Conservation (phyloP, 2,113 vertebrate genomes). For the Microcebus murinus region DNA sequence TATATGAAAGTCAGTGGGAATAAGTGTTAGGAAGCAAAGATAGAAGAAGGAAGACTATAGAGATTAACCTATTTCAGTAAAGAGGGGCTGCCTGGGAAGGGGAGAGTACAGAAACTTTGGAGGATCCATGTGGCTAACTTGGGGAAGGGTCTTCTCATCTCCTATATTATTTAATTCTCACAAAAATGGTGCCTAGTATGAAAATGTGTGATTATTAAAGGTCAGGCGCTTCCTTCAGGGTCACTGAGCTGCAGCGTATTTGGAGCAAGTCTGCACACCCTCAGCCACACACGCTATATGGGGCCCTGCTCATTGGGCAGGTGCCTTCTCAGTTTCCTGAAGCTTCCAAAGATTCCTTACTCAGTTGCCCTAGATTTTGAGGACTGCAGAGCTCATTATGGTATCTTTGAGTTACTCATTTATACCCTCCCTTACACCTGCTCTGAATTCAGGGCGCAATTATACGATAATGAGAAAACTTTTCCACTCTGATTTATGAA, state of each 20-base stretch:
- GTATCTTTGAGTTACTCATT: background rate
- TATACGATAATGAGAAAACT: background rate
- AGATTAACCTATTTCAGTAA: background rate
- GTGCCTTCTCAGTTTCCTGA: background rate
- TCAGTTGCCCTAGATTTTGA: background rate
- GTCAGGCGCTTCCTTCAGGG: background rate
- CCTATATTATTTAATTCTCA: background rate
- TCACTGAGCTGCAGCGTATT: background rate
- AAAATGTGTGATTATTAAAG: background rate
- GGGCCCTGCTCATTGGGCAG: background rate
- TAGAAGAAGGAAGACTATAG: background rate
- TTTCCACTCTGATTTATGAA: slow-evolving; percentile 36
- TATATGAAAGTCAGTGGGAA: background rate
- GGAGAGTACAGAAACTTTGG: background rate
- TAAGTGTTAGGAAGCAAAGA: background rate
- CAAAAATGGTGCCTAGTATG: rapidly evolving
- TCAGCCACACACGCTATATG: background rate
- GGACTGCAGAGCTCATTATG: background rate
- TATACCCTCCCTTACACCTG: background rate
- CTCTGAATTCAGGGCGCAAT: background rate
- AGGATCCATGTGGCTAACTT: background rate
- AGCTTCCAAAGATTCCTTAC: background rate
- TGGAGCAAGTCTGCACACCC: background rate
- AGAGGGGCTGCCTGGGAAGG: no score
- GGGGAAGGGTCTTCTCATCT: background rate